Base-by-base conservation (phyloP, 2,113 vertebrate species). In the Tetraodon nigroviridis region DNA sequence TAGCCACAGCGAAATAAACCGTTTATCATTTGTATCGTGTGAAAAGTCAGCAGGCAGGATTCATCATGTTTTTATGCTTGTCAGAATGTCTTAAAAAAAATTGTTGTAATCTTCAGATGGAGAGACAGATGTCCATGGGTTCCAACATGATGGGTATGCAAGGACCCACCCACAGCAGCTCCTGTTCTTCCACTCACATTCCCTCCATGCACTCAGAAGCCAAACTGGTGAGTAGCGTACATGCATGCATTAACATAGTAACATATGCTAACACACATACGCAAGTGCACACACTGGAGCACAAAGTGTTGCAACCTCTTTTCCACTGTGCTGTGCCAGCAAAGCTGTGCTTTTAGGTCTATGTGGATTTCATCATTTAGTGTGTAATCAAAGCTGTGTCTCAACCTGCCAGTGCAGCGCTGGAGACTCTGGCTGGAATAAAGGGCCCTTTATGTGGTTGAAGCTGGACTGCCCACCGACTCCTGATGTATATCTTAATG, bases 121-220 rank as follows among this genome's bases (percentile, higher is more conserved):
- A 98, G 86, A 91, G 96, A 80, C 96, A 96, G 88, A 97, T 99
- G 94, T 95, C 96, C n/a, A 94, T 99, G 94, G 93, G 92, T 76
- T 93, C 95, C 87, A 96, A 91, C 90, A 95, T 99, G 91, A 95
- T 99, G 95, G 93, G 92, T 64, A 96, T 99, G 93, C 97, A 95
- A 85, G 94, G 93, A 59, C 94, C 94, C 17, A 84, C 92, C 86
- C 94, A 98, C 92, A 95, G 50, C 86, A 96, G 88, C 76, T 93
- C 94, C 0, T 98, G 95, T 72, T 92, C 95, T 82, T 97, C 95
- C 83, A 91, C 95, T 80, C 97, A 98, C 89, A 92, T 97, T 76
- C 93, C 94, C 73, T 90, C 93, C 81, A 97, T 99, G 94, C 96
- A 98, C 88, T 98, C 96, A 76, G 97, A 99, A 86, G 94, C 97